Conservation (phyloP, 53 echinoderm and acorn worm genomes). For the Stichopus horrens region DNA sequence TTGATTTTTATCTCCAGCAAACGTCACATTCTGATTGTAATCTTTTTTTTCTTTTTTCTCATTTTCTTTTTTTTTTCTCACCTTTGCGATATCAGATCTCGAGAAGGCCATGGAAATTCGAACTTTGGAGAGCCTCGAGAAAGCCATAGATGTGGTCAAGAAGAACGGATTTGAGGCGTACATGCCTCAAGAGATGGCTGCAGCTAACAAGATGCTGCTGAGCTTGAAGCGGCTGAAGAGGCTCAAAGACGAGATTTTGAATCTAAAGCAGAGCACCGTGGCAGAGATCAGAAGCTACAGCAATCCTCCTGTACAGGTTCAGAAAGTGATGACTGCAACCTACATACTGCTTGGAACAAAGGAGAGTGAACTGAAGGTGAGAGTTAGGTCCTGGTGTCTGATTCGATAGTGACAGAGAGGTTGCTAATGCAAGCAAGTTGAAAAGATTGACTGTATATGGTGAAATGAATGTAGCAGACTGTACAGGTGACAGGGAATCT, state of each 20-base stretch:
- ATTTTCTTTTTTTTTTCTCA: background rate
- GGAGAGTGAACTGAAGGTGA: slow-evolving; percentile 81
- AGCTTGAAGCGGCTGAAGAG: slow-evolving; percentile 86
- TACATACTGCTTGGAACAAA: slow-evolving; percentile 91
- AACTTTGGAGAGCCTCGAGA: slow-evolving; percentile 81
- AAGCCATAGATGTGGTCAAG: slow-evolving; percentile 90
- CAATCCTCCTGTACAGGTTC: slow-evolving; percentile 84
- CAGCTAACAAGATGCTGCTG: slow-evolving; percentile 92
- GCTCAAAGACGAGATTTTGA: slow-evolving; percentile 87
- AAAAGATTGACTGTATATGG: no score
- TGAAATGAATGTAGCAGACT: no score
- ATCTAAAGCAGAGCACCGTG: slow-evolving; percentile 95
- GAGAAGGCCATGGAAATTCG: slow-evolving; percentile 82
- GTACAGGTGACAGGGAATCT: no score
- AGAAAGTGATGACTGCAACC: slow-evolving; percentile 93
- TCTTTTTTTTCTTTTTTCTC: background rate
- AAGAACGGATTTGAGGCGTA: slow-evolving; percentile 84
- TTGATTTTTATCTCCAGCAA: background rate
- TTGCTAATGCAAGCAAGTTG: background rate
- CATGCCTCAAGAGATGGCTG: slow-evolving; percentile 94
- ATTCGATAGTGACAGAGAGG: background rate
- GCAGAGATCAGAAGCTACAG: slow-evolving; percentile 93
- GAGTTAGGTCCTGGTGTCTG: background rate
- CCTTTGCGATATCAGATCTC: slow-evolving; percentile 54
- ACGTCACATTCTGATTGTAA: background rate